Conservation (phyloP, 2,797 vertebrate species). For the Pelobates cultripes region DNA sequence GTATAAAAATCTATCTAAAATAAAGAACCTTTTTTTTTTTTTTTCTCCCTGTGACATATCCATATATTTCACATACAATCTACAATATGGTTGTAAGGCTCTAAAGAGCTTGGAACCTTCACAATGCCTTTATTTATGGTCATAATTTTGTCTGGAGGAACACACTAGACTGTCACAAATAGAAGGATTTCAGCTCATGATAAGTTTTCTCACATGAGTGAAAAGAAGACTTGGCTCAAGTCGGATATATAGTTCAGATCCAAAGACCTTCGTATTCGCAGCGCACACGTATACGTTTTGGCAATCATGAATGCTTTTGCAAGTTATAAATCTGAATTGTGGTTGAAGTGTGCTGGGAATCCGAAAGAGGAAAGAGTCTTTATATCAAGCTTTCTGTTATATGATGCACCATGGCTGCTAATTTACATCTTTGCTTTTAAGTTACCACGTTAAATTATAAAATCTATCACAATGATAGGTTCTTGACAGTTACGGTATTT, state of each 20-base stretch:
- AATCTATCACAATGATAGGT: conserved; percentile 7
- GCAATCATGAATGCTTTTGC: conserved; percentile 47
- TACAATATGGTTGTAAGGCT: no score
- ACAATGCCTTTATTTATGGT: conserved; percentile 12
- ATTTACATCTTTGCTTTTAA: conserved; percentile 16
- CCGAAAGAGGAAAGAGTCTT: conserved; percentile 28
- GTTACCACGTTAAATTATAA: conserved; percentile 2
- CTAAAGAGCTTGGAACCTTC: conserved; percentile 24
- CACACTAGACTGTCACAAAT: fast-evolving
- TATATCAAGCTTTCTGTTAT: conserved; percentile 27
- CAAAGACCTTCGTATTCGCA: conserved; percentile 39
- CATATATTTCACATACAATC: no score
- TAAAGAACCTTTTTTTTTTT: no score
- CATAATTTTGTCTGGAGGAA: conserved; percentile 12
- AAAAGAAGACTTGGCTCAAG: conserved; percentile 48
- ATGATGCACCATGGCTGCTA: conserved; percentile 4
- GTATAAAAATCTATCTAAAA: no score
- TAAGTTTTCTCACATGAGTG: background rate
- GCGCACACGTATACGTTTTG: conserved; percentile 31
- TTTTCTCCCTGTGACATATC: no score
- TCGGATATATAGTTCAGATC: background rate
- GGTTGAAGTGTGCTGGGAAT: conserved; percentile 41
- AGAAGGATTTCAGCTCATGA: background rate
- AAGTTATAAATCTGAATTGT: conserved; percentile 45
- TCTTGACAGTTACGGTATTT: background rate